These are phyloP conservation scores for Melopsittacus undulatus DNA, from an alignment of 2,797 vertebrate species.

Conservation along the genomic window DNA sequence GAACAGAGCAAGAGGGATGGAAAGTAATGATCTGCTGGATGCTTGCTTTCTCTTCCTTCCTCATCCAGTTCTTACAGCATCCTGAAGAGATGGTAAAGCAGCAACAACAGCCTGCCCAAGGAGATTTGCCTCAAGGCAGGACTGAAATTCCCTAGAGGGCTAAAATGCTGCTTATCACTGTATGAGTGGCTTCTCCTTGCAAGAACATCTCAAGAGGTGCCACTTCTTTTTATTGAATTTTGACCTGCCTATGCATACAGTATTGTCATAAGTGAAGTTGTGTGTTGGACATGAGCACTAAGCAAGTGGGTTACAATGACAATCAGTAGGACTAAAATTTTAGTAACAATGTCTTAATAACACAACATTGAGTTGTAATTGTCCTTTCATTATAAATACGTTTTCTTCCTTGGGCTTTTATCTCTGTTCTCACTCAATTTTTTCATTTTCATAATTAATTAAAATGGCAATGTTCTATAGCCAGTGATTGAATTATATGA, in stretches of 20 bases:
- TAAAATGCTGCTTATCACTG: not conserved
- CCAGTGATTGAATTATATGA: slow-evolving; percentile 67
- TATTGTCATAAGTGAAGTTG: not conserved
- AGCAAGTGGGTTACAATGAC: not conserved
- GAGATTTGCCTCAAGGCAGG: not conserved
- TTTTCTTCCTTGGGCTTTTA: slow-evolving; percentile 50
- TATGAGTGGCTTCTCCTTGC: rapidly evolving
- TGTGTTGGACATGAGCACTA: not conserved
- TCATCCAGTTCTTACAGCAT: not conserved
- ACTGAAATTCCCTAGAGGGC: not conserved
- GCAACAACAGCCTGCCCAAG: not conserved
- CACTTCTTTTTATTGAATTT: not conserved
- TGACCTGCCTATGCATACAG: not conserved
- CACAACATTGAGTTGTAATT: slow-evolving; percentile 31
- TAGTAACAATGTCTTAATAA: slow-evolving; percentile 29
- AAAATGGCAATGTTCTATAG: slow-evolving; percentile 65
- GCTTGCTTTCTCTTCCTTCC: not conserved
- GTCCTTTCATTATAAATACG: slow-evolving; percentile 29
- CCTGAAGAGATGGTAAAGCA: not conserved
- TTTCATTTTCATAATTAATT: slow-evolving; percentile 71
- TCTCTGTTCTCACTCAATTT: slow-evolving; percentile 23
- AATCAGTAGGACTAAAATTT: not conserved
- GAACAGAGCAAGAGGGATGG: not conserved
- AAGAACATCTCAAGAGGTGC: not conserved
- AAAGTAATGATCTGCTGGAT: not conserved